Base-by-base conservation (phyloP, 2,113 vertebrate species). In the Pseudopipra pipra region DNA sequence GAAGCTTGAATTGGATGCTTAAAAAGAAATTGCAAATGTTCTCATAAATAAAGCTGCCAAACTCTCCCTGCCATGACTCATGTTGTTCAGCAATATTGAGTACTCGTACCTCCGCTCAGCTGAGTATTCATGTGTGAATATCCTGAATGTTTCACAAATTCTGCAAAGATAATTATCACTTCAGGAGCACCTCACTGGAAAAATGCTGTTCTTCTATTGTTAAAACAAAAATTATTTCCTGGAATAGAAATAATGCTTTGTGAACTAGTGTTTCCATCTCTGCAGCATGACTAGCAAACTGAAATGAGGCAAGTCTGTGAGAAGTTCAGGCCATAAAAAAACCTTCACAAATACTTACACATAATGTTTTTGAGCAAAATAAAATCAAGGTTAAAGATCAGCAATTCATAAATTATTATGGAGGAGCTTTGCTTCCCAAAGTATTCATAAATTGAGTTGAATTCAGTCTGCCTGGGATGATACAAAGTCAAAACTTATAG, bases 11-110 rank as follows among this genome's bases (percentile, higher is more conserved):
- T 52, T 96, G 88, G 83, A 49, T 93, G 37, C 74, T 93, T 92
- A 76, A 66, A 91, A 95, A 94, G 87, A 85, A 96, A 95, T 90
- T 93, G 88, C 88, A 92, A 95, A 91, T 93, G 66, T 90, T 97
- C 92, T 96, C 88, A 95, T 96, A 93, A 96, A 93, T 96, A 97
- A 93, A 93, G 77, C 93, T 96, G 86, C 88, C 95, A 96, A 94
- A 90, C 41, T 89, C 90, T 94, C 65, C 59, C 86, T 92, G 76
- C 65, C 65, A 55, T 93, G 92, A 95, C 54, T 96, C 90, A 95
- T 61, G 83, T 80, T 92, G 86, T 70, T 97, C 65, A 1, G 89
- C 75, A 89, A 93, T 94, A 80, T 66, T 93, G 93, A 95, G 72
- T 62, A 76, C 84, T 95, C 90, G 91, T 54, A 58, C 46, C 65